These are phyloP conservation scores for Pristiophorus japonicus DNA, from an alignment of 2,113 vertebrate genomes.

Conservation along the genomic window DNA sequence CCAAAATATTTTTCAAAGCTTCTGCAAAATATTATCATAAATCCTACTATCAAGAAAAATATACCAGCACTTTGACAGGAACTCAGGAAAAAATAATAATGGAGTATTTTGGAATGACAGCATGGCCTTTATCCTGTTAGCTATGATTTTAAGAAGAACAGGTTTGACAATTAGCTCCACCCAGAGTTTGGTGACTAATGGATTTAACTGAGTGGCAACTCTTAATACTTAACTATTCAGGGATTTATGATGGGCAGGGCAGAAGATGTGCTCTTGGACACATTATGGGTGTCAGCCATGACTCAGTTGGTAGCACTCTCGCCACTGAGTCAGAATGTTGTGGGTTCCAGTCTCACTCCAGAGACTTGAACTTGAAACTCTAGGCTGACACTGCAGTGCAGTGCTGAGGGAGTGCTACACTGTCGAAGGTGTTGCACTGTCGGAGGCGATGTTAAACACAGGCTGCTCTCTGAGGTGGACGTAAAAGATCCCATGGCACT, in stretches of 20 bases:
- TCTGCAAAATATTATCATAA: neutral
- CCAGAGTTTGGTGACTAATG: neutral
- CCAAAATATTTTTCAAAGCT: neutral
- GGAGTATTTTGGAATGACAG: neutral
- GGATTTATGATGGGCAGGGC: neutral
- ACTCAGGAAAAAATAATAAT: neutral
- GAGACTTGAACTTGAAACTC: too few relatives aligned
- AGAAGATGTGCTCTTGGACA: neutral
- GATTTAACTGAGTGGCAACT: neutral
- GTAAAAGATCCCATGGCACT: too few relatives aligned
- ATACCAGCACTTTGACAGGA: neutral
- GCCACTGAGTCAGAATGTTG: too few relatives aligned
- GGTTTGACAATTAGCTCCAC: neutral
- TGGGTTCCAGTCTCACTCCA: too few relatives aligned
- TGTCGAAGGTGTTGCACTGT: too few relatives aligned
- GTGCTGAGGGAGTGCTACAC: too few relatives aligned
- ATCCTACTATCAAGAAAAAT: neutral
- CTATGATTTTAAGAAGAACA: neutral
- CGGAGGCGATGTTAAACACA: too few relatives aligned
- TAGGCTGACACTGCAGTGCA: too few relatives aligned
- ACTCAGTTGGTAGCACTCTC: too few relatives aligned
- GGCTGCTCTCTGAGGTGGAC: too few relatives aligned
- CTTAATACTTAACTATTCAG: neutral
- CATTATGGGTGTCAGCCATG: neutral
- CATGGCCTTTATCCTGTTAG: neutral